These are phyloP conservation scores for Drosophila nannoptera DNA, from an alignment of 1,140 invertebrate species.

Conservation along the genomic window DNA sequence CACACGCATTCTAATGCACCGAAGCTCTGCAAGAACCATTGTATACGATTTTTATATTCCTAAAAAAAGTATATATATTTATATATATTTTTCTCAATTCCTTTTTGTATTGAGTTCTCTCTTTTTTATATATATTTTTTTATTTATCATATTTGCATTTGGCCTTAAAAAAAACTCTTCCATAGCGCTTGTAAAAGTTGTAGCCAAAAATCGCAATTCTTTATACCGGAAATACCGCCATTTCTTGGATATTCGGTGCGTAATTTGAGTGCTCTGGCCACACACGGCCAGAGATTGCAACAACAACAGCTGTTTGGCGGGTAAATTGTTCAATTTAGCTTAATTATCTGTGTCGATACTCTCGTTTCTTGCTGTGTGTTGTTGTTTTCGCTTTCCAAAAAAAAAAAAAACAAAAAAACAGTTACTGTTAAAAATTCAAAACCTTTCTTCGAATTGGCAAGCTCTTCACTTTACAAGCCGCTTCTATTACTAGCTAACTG, in stretches of 20 bases:
- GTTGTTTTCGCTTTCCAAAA: constrained; percentile 27
- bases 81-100: background rate
- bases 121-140: constrained; percentile 11
- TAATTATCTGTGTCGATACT: constrained; percentile 20
- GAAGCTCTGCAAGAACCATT: background rate
- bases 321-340: constrained; percentile 55
- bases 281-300: constrained; percentile 49
- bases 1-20: background rate
- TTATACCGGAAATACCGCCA: constrained; percentile 74
- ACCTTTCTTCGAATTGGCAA: constrained; percentile 40
- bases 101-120: background rate
- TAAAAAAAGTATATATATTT: background rate
- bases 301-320: constrained; percentile 64
- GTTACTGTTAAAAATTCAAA: constrained; percentile 31
- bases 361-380: constrained; percentile 19
- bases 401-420: background rate
- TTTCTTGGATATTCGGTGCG: constrained; percentile 73
- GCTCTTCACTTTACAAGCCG: constrained; percentile 31
- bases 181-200: constrained; percentile 75
- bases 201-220: constrained; percentile 61
- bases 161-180: background rate
- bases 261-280: constrained; percentile 65
- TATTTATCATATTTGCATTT: constrained; percentile 1
- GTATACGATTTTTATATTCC: background rate
- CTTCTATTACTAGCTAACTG: constrained; percentile 14